Conservation (phyloP, 2,888 invertebrate genomes). For the Hypercompe scribonia region DNA sequence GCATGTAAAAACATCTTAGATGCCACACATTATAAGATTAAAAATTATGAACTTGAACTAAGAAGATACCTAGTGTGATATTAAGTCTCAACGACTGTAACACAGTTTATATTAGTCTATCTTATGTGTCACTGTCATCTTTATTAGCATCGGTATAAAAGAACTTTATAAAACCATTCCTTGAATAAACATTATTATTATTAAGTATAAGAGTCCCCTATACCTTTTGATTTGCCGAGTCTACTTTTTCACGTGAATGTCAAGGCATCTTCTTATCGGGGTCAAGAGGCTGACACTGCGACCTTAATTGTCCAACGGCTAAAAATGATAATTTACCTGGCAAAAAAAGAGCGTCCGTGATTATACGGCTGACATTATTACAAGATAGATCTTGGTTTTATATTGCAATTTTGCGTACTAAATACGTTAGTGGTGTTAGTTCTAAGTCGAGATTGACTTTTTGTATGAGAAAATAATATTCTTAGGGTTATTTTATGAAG, state of each 20-base stretch:
- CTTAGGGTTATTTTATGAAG: no score
- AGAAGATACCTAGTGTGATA: no score
- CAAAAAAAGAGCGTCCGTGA: conserved; percentile 30
- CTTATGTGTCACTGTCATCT: no score
- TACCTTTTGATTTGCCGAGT: conserved; percentile 28
- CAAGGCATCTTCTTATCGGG: conserved; percentile 45
- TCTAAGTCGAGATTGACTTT: background rate
- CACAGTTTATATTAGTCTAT: no score
- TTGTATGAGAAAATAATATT: no score
- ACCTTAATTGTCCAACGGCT: conserved; percentile 48
- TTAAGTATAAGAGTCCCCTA: conserved; percentile 20
- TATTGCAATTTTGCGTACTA: background rate
- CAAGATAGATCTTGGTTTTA: background rate
- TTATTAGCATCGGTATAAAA: no score
- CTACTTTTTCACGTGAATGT: conserved; percentile 40
- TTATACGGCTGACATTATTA: background rate
- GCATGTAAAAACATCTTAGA: no score
- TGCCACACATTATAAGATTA: no score
- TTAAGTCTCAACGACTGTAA: no score
- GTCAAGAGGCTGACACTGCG: conserved; percentile 50
- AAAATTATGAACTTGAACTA: no score
- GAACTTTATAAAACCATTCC: no score
- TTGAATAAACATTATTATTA: no score
- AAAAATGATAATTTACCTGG: conserved; percentile 39
- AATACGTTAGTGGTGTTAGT: background rate